Evolutionary conservation across 2,113 vertebrate species (phyloP), one percentile per base, ranked within the genome.

Genomic region (Cyphomyrus plagiostoma): DNA sequence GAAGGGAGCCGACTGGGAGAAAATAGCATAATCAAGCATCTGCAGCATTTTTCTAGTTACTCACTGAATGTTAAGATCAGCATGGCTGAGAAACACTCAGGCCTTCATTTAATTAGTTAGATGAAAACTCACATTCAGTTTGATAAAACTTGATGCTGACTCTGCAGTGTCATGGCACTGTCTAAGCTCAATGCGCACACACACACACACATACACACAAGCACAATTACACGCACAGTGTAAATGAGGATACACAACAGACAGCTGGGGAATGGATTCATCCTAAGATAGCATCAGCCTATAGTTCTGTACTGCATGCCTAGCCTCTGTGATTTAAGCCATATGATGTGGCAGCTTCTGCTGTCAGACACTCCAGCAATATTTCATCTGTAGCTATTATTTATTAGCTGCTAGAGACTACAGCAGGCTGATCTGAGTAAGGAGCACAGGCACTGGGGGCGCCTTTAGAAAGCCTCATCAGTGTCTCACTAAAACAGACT

Each of bases 1-100:
- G 48, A 52, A 4, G n/a, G 90, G 56, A 88, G 90, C 13, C 11
- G 70, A 13, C 70, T 17, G 30, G 30, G 92, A 21, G 53, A 56
- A 19, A 89, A 89, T 3, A 77, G 70, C 26, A 45, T 46, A 84
- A 91, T 86, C 10, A 23, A 3, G 48, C 42, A 21, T 8, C 53
- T 21, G 17, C 46, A 49, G 9, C 7, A 23, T 85, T 39, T 86
- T 35, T 3, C n/a, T 26, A 30, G 84, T 52, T 50, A 50, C 48
- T 52, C 8, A 10, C 48, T 26, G 9, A 86, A 52, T 86, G 48
- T 17, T 53, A 50, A 46, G 48, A 5, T 21, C 10, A 30, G 49
- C 49, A 35, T 7, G 11, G 8, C 85, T 86, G 26, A 52, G 52
- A 26, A 26, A 48, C 15, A 35, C n/a, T 86, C 10, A 86, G 52